These are phyloP conservation scores for Graphium colonna DNA, from an alignment of 2,888 invertebrate genomes.

Conservation along the genomic window DNA sequence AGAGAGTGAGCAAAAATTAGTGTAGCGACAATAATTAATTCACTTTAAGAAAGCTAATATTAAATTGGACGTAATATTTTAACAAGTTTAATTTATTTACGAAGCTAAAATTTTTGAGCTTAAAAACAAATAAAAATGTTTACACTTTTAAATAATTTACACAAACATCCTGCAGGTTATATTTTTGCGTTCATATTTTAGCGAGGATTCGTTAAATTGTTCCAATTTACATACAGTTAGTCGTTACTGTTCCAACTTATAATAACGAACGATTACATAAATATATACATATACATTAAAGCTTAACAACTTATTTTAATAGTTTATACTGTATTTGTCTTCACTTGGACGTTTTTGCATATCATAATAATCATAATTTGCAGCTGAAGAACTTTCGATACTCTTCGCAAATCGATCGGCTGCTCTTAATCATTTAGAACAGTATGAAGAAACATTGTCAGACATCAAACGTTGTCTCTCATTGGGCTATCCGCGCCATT, in stretches of 20 bases:
- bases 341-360: background rate
- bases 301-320: background rate
- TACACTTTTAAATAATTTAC: constrained; percentile 3
- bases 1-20: constrained; percentile 84
- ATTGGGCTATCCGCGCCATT: constrained; percentile 84
- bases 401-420: constrained; percentile 91
- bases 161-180: background rate
- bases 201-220: background rate
- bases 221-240: background rate
- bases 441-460: constrained; percentile 82
- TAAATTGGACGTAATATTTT: no score
- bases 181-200: background rate
- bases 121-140: background rate
- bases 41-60: constrained; percentile 2
- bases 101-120: no score
- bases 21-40: no score
- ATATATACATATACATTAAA: background rate
- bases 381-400: constrained; percentile 83
- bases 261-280: no score
- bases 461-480: constrained; percentile 85
- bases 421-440: constrained; percentile 85
- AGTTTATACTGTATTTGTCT: no score
- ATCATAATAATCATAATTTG: constrained; percentile 22
- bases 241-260: background rate
- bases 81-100: no score